Evolutionary conservation across 2,113 vertebrate species (phyloP), one percentile per base, ranked within the genome.

Genomic region (Hemichromis elongatus): DNA sequence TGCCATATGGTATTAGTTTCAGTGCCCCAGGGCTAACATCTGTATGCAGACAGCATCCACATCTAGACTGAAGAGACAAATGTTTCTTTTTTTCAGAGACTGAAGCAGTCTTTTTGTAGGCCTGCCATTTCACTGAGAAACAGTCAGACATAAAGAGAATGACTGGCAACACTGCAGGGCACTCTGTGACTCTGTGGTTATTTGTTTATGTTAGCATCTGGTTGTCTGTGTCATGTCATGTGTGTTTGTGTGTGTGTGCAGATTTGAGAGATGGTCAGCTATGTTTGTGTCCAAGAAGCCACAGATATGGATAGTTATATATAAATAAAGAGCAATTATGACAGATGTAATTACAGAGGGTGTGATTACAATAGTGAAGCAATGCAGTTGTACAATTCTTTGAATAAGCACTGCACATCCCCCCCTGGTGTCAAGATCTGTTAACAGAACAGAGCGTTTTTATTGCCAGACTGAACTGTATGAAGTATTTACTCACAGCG

Each of bases 21-120:
- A 86, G 78, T 5, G 88, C 92, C 30, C 21, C 26, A 30, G 87
- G 90, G 81, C 77, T 9, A 88, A 93, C 93, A 90, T 92, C 94
- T 94, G 90, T 77, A 90, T 81, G 78, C 85, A 93, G 87, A 88
- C 78, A 68, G 53, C 79, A 10, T 90, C 82, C 59, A 75, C 83
- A 77, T 37, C 77, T 79, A 80, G 70, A 86, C 84, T 54, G 82
- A 82, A 59, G 55, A 91, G 52, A 90, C 88, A 86, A 85, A 87
- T 35, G 61, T 50, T 85, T 77, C 81, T 83, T 80, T 61, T 84
- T 66, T 53, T 35, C 21, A 2, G 14, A 63, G 59, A 61, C 57
- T 68, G 33, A 77, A 52, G 42, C 9, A 40, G 82, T 73, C 80
- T 70, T 83, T 83, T 87, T 59, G 83, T 82, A 73, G 28, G 79